A percentile compares a stretch with the other conserved stretches of the same genome.
Evolutionary conservation across 2,888 invertebrate genomes (phyloP).

Genomic region (Sinhomidia bicolor): DNA sequence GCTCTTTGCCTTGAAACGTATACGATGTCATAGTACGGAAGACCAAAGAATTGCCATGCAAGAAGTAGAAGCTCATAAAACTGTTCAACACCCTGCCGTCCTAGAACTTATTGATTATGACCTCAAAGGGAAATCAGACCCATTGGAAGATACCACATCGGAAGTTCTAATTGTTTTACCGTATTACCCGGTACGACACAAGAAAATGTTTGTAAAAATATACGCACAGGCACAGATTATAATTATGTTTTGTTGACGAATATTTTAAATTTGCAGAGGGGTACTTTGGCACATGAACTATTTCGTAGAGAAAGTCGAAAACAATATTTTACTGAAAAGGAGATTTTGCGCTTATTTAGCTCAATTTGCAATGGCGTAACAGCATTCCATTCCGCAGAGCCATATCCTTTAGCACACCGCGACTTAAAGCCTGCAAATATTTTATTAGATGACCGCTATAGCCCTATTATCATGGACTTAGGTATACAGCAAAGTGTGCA

Average conservation of each 20-base stretch:
- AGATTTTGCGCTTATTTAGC: conserved; percentile 87
- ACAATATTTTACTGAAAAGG: conserved; percentile 86
- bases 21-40: conserved; percentile 88
- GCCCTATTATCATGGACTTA: conserved; percentile 91
- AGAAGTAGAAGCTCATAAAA: conserved; percentile 89
- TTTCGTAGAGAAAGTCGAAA: conserved; percentile 84
- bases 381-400: conserved; percentile 88
- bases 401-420: conserved; percentile 89
- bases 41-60: conserved; percentile 86
- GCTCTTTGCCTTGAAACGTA: conserved; percentile 89
- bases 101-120: conserved; percentile 88
- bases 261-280: conserved; percentile 83
- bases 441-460: conserved; percentile 87
- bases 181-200: conserved; percentile 85
- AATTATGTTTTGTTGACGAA: neutral
- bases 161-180: conserved; percentile 89
- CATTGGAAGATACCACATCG: conserved; percentile 87
- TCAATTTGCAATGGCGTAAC: conserved; percentile 89
- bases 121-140: conserved; percentile 85
- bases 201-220: neutral
- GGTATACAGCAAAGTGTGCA: conserved; percentile 82
- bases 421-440: conserved; percentile 94
- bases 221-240: neutral
- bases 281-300: conserved; percentile 88
- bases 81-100: conserved; percentile 88